Evolutionary conservation across 2,797 vertebrate species (phyloP).

Genomic region (Siniperca undulata): DNA sequence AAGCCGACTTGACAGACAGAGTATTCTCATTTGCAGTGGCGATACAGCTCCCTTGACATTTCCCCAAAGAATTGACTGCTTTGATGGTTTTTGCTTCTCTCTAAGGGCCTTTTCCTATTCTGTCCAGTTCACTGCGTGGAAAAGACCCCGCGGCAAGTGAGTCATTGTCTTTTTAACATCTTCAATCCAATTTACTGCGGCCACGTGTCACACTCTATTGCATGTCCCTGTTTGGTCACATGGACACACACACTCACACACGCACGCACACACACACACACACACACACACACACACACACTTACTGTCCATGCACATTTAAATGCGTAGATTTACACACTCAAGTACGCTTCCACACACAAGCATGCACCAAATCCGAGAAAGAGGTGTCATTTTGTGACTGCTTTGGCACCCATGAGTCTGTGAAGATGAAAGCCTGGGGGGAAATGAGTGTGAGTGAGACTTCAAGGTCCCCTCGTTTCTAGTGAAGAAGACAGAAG

Average conservation of each 20-base stretch:
- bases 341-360: not conserved
- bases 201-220: conserved; percentile 48
- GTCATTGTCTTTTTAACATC: conserved; percentile 74
- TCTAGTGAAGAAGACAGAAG: conserved; percentile 35
- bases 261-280: conserved; percentile 27
- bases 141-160: conserved; percentile 51
- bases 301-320: not conserved
- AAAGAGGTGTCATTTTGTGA: conserved; percentile 65
- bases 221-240: conserved; percentile 44
- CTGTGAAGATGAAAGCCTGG: conserved; percentile 69
- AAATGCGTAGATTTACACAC: conserved; percentile 26
- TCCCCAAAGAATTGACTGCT: conserved; percentile 64
- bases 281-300: not conserved
- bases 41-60: conserved; percentile 67
- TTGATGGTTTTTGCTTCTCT: conserved; percentile 66
- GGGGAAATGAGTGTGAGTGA: conserved; percentile 58
- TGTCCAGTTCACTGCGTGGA: conserved; percentile 64
- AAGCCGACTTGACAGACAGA: conserved; percentile 61
- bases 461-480: conserved; percentile 51
- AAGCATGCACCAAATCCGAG: conserved; percentile 33
- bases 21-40: conserved; percentile 68
- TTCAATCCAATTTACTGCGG: conserved; percentile 68
- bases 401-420: conserved; percentile 44
- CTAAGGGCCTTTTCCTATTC: conserved; percentile 57
- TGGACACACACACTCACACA: conserved; percentile 1